Conservation (phyloP, 1,140 invertebrate genomes). For the Sminthurides bifidus region DNA sequence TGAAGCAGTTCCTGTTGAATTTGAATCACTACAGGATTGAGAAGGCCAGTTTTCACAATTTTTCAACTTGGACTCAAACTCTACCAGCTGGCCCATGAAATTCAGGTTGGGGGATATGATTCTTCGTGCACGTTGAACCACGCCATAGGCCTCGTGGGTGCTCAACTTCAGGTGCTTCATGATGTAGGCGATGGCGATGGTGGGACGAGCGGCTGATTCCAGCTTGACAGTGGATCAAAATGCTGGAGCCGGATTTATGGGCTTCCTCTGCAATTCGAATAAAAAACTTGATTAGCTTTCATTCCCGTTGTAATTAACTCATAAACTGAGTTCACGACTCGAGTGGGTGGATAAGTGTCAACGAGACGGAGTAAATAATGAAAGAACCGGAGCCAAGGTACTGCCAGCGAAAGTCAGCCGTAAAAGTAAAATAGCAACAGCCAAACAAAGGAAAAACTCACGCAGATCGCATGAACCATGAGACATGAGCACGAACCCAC, state of each 20-base stretch:
- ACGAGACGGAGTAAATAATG: no score
- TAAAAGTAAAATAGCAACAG: no score
- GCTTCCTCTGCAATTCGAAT: constrained; percentile 65
- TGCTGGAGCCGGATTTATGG: constrained; percentile 57
- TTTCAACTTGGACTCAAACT: constrained; percentile 50
- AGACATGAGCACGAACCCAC: no score
- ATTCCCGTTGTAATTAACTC: background rate
- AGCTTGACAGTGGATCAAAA: constrained; percentile 89
- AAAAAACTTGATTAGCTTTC: constrained; percentile 19
- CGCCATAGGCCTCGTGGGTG: constrained; percentile 80
- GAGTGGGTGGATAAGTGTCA: no score
- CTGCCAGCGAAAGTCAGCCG: no score
- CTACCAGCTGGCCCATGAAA: constrained; percentile 88
- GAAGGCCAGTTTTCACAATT: constrained; percentile 2
- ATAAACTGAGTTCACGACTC: no score
- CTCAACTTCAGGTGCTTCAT: constrained; percentile 76
- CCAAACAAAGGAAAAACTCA: no score
- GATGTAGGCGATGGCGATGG: constrained; percentile 86
- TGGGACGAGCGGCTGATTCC: constrained; percentile 88
- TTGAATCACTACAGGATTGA: constrained; percentile 9
- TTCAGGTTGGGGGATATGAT: constrained; percentile 95
- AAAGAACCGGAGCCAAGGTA: no score
- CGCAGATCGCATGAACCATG: no score
- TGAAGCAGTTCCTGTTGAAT: background rate
- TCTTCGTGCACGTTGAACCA: constrained; percentile 69